These are phyloP conservation scores for Tachycineta bicolor DNA, from an alignment of 2,113 vertebrate species.

Conservation along the genomic window DNA sequence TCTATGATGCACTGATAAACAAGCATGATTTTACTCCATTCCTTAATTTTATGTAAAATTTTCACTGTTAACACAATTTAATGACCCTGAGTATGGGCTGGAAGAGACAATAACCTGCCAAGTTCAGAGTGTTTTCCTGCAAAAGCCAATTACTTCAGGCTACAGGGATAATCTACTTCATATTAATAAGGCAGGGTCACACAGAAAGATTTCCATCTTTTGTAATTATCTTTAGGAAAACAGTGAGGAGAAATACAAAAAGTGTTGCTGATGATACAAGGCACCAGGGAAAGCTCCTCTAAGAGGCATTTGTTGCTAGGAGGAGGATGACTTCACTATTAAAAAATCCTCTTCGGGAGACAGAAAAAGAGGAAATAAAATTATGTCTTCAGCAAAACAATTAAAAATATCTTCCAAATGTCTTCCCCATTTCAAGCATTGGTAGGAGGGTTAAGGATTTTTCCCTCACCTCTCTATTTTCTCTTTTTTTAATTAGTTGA, in stretches of 20 bases:
- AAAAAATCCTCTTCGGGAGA: conserved; percentile 30
- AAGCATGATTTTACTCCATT: neutral
- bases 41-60: neutral
- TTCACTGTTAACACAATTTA: conserved; percentile 13
- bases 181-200: conserved; percentile 24
- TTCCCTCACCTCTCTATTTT: neutral
- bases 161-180: conserved; percentile 36
- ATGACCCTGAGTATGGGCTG: conserved; percentile 6
- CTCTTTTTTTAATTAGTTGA: neutral
- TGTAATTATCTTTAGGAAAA: conserved; percentile 49
- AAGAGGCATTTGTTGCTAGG: conserved; percentile 38
- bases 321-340: neutral
- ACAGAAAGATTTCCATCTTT: conserved; percentile 12
- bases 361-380: neutral
- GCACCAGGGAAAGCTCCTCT: neutral
- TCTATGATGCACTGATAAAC: neutral
- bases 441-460: neutral
- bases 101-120: neutral
- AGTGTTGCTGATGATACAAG: neutral
- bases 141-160: conserved; percentile 35
- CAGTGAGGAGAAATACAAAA: conserved; percentile 5
- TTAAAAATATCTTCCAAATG: neutral
- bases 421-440: neutral
- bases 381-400: neutral
- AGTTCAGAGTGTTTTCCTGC: conserved; percentile 21